Conservation (phyloP, 2,797 vertebrate genomes). For the Astyanax mexicanus region DNA sequence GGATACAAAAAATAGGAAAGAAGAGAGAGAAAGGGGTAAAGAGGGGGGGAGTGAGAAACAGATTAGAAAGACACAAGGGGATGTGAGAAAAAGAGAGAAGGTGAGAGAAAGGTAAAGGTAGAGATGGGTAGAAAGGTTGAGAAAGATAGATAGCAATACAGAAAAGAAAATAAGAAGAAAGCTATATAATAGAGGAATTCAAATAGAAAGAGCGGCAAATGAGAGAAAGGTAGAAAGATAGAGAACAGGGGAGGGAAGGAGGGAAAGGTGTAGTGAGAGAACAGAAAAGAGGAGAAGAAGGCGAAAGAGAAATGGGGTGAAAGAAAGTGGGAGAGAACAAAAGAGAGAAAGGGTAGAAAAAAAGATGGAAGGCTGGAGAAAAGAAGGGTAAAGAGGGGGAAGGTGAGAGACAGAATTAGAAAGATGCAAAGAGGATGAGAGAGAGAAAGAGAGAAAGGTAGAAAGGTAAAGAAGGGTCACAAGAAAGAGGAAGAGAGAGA, state of each 20-base stretch:
- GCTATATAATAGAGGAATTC: too few relatives aligned
- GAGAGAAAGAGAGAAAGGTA: too few relatives aligned
- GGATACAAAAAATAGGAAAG: conserved; percentile 12
- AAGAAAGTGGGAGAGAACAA: neutral
- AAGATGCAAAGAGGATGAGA: conserved; percentile 7
- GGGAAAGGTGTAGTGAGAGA: too few relatives aligned
- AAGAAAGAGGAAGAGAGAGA: too few relatives aligned
- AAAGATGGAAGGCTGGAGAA: neutral
- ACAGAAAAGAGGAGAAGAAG: too few relatives aligned
- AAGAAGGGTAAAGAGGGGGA: too few relatives aligned
- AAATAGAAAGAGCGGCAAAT: neutral
- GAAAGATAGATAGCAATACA: too few relatives aligned
- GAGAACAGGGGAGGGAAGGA: too few relatives aligned
- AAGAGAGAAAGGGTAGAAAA: neutral
- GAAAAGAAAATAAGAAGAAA: too few relatives aligned
- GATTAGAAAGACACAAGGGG: conserved; percentile 50
- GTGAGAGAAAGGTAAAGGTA: too few relatives aligned
- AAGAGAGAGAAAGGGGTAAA: conserved; percentile 17
- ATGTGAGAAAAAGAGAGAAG: conserved; percentile 21
- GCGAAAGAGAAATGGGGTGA: too few relatives aligned
- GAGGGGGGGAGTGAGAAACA: conserved; percentile 17
- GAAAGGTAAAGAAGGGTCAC: neutral
- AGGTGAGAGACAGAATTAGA: conserved; percentile 8
- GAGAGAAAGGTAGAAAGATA: neutral
- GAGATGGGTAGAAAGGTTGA: too few relatives aligned